phyloP scores from a whole-genome alignment of 1,140 invertebrate genomes.

The Drosophila truncata region DNA sequence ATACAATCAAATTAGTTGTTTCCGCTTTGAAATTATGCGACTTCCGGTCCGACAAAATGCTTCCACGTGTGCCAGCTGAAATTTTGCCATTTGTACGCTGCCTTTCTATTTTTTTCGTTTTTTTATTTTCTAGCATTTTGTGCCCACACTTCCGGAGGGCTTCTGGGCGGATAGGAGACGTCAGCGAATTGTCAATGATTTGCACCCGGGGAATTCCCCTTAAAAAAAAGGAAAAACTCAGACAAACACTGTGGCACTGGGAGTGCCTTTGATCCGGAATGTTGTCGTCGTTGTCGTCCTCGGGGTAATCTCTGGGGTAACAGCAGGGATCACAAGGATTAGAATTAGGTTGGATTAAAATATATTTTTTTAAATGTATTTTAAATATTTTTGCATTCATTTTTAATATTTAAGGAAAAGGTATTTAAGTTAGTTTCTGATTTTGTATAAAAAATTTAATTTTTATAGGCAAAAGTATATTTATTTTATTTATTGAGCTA shows the following conservation, averaged over 20 bases:
- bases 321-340: not conserved
- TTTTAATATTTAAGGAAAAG: not conserved
- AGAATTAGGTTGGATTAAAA: not conserved
- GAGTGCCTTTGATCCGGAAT: conserved; percentile 22
- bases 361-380: too few relatives aligned
- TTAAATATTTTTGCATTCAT: not conserved
- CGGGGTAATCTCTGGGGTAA: not conserved
- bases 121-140: conserved; percentile 17
- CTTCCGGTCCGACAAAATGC: conserved; percentile 68
- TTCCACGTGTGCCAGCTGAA: conserved; percentile 52
- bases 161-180: conserved; percentile 6
- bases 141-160: conserved; percentile 11
- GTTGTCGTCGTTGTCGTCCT: not conserved
- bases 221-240: not conserved
- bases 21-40: conserved; percentile 73
- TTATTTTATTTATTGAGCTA: too few relatives aligned
- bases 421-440: not conserved
- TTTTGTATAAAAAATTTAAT: too few relatives aligned
- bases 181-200: conserved; percentile 55
- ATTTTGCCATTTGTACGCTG: conserved; percentile 10
- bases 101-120: conserved; percentile 5
- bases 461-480: too few relatives aligned
- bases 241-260: not conserved
- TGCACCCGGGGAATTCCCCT: conserved; percentile 21
- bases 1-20: conserved; percentile 79